Conservation (phyloP, 2,113 vertebrate genomes). For the Motacilla alba region DNA sequence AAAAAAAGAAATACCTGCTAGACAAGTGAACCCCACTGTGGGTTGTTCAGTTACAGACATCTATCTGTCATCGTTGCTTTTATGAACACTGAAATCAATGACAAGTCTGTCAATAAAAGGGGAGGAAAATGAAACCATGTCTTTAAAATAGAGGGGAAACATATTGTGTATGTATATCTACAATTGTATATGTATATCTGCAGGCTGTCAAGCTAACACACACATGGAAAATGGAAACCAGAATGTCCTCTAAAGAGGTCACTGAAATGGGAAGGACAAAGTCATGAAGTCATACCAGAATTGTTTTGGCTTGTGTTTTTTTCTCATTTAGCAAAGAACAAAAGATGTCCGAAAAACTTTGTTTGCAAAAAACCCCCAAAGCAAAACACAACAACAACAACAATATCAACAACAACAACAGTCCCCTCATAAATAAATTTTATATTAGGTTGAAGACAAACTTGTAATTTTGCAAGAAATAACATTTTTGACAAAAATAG, state of each 20-base stretch:
- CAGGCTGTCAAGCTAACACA: background rate
- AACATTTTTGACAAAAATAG: background rate
- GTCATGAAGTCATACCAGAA: background rate
- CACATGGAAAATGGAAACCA: background rate
- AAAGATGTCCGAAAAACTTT: background rate
- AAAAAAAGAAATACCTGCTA: background rate
- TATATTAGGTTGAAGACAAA: background rate
- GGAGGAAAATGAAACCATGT: conserved; percentile 23
- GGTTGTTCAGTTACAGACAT: conserved; percentile 33
- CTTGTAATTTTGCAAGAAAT: background rate
- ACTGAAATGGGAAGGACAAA: background rate
- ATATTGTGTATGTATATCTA: background rate
- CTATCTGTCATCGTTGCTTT: conserved; percentile 40
- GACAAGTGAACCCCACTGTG: background rate
- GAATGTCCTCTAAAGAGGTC: background rate
- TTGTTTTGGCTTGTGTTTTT: background rate
- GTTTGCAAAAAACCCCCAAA: background rate
- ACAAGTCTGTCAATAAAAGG: conserved; percentile 40
- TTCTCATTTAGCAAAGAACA: background rate
- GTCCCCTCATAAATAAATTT: fast-evolving
- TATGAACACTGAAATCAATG: conserved; percentile 4
- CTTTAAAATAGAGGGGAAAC: conserved; percentile 30
- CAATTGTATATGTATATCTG: background rate
- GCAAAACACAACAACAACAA: background rate
- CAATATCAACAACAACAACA: background rate